Percentiles rank a stretch among this genome's conserved stretches.
Conservation (phyloP, 23 tunicate genomes). For the Aplidium turbinatum region DNA sequence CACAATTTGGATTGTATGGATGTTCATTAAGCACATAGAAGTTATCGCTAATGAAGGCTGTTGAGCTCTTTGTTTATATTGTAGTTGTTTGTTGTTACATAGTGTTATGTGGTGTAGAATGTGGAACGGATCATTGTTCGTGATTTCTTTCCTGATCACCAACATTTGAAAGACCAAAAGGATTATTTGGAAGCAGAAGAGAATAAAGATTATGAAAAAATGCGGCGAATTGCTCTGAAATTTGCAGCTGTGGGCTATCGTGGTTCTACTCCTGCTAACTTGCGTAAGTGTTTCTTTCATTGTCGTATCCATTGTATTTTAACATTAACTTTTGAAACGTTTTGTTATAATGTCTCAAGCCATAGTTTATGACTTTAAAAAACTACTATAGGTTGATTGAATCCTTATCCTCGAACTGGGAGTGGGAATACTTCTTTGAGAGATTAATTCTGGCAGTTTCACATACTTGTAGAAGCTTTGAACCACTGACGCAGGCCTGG, state of each 20-base stretch:
- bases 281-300: no score
- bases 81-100: slow-evolving; percentile 4
- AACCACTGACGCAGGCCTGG: no score
- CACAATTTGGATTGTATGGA: not conserved
- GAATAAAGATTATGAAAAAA: slow-evolving; percentile 80
- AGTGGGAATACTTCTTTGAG: no score
- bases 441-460: no score
- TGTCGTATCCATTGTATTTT: no score
- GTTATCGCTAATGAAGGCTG: no score
- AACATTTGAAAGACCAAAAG: slow-evolving; percentile 76
- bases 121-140: slow-evolving; percentile 75
- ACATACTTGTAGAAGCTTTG: no score
- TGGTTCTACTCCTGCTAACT: slow-evolving; percentile 23
- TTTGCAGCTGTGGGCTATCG: slow-evolving; percentile 42
- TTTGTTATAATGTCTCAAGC: no score
- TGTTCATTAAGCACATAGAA: not conserved
- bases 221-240: slow-evolving; percentile 83
- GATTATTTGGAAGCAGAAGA: slow-evolving; percentile 84
- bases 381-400: no score
- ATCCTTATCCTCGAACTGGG: no score
- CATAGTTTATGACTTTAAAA: no score
- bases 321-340: no score
- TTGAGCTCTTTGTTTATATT: not conserved
- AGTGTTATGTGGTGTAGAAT: slow-evolving; percentile 25
- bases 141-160: slow-evolving; percentile 92